These are phyloP conservation scores for Dermatemys mawii DNA, from an alignment of 2,113 vertebrate genomes.

Conservation along the genomic window DNA sequence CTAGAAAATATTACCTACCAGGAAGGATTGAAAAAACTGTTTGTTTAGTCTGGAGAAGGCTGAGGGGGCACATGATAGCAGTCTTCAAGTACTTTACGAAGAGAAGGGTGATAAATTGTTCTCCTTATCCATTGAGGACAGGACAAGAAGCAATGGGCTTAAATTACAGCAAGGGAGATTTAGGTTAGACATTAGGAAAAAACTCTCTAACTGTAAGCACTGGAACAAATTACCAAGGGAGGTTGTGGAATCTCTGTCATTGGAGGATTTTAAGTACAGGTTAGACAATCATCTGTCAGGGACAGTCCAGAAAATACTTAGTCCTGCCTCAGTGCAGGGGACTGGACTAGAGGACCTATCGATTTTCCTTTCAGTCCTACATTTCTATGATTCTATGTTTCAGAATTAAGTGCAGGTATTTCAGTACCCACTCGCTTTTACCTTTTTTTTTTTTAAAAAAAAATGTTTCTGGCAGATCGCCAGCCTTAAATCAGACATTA, in stretches of 20 bases:
- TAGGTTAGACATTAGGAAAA: background rate
- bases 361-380: background rate
- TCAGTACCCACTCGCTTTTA: slow-evolving; percentile 37
- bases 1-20: background rate
- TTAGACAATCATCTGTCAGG: background rate
- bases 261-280: background rate
- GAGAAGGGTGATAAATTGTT: background rate
- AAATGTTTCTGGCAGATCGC: slow-evolving; percentile 45
- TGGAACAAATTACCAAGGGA: background rate
- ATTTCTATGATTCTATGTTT: background rate
- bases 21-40: background rate
- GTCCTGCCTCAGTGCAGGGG: background rate
- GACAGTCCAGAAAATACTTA: background rate
- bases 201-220: background rate
- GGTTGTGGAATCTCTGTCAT: background rate
- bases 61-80: background rate
- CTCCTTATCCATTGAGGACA: background rate
- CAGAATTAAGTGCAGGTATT: slow-evolving; percentile 52
- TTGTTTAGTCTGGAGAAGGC: background rate
- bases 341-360: background rate
- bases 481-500: slow-evolving; percentile 52
- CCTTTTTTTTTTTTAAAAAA: background rate
- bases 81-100: background rate
- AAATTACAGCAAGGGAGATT: background rate
- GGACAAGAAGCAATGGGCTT: background rate